A percentile compares a stretch with the other conserved stretches of the same genome.
These are phyloP conservation scores for Sesia bembeciformis DNA, from an alignment of 2,888 invertebrate genomes.

Conservation along the genomic window DNA sequence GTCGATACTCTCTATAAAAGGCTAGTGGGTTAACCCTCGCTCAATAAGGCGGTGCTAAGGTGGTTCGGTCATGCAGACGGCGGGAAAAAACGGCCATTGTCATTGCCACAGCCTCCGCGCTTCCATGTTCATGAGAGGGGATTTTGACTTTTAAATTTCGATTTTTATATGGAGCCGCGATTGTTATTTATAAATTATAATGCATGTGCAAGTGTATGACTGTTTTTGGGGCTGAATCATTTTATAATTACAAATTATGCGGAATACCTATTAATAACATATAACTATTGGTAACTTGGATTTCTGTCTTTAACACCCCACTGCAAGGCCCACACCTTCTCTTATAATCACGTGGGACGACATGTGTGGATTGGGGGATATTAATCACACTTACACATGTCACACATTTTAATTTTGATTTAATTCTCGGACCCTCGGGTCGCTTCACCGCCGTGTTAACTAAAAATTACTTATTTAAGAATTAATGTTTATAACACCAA, in stretches of 20 bases:
- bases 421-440: too few species aligned
- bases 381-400: too few species aligned
- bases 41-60: conserved; percentile 47
- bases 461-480: too few species aligned
- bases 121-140: conserved; percentile 17
- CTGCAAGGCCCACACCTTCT: too few species aligned
- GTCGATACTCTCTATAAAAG: conserved; percentile 25
- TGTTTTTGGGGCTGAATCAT: not conserved
- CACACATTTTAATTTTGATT: too few species aligned
- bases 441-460: too few species aligned
- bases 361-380: too few species aligned
- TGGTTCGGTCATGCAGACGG: conserved; percentile 22
- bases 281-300: too few species aligned
- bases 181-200: conserved; percentile 3
- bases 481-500: too few species aligned
- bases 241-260: not conserved
- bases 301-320: too few species aligned
- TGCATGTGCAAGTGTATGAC: not conserved
- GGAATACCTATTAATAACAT: too few species aligned
- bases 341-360: too few species aligned
- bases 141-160: conserved; percentile 37
- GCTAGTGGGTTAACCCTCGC: conserved; percentile 38
- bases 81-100: conserved; percentile 45
- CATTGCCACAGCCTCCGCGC: conserved; percentile 41
- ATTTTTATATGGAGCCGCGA: conserved; percentile 6